Evolutionary conservation across 2,113 vertebrate genomes (phyloP), one percentile per base, ranked within the genome.

Genomic region (Cololabis saira): DNA sequence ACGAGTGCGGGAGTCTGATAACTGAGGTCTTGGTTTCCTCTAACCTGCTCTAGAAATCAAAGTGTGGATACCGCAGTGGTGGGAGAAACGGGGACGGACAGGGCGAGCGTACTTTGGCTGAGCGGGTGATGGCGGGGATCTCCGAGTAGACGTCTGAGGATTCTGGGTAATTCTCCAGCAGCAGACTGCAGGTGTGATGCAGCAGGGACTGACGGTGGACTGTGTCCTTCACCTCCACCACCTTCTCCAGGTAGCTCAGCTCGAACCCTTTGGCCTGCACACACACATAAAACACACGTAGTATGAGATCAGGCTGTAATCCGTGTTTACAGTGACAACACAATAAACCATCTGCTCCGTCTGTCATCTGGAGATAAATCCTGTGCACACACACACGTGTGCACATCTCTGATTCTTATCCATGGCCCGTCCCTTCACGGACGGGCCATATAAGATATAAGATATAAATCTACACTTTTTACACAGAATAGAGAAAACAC

Each of bases 181-280:
- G 94, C 72, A 93, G 90, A 80, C 91, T 94, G 82, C 95, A 98
- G 77, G 95, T 93, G 70, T 99, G 98, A 76, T 99, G 91, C 12
- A 99, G 94, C 67, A 99, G 92, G 42, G 97, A 94, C 88, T 99
- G 97, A 43, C 97, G 92, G 44, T 96, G 96, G 22, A 98, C 96
- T 0, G 98, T 99, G 90, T 99, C 98, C 83, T 99, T 99, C 87
- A 99, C 98, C 92, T 99, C 97, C 0, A 95, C 95, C 67, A 99
- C 96, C 86, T 99, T 99, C 91, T 97, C 96, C 93, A 99, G 88
- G 92, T 99, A 99, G 76, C 91, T 86, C 72, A 99, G 94, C 69
- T 99, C 98, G 77, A 99, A 99, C 71, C 96, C 98, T 61, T 93
- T 94, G 52, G 94, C 98, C 97, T 99, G 42, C 0, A 3, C 2